phyloP scores from a whole-genome alignment of 1,140 invertebrate species.

The Cherax quadricarinatus region DNA sequence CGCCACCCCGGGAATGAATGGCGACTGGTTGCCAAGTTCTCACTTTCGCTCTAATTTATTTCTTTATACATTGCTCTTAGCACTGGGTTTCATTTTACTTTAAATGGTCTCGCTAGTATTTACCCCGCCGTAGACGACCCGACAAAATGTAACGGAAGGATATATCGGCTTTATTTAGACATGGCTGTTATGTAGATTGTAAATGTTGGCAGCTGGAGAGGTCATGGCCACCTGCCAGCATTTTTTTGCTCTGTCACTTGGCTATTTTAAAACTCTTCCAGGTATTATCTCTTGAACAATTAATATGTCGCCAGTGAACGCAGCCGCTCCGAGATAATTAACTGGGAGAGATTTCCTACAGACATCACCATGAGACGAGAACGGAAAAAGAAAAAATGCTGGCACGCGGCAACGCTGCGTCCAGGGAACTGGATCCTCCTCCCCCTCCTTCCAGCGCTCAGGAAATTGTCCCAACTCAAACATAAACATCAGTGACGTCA shows the following conservation, averaged over 20 bases:
- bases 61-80: background rate
- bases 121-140: background rate
- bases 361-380: no score
- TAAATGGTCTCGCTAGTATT: background rate
- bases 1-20: background rate
- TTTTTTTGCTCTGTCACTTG: background rate
- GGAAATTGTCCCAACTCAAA: background rate
- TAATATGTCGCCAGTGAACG: no score
- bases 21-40: background rate
- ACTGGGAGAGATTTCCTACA: no score
- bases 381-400: no score
- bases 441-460: background rate
- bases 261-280: background rate
- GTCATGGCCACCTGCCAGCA: background rate
- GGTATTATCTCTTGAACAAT: no score
- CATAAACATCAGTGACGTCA: background rate
- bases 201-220: background rate
- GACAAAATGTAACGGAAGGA: background rate
- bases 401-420: no score
- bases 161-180: background rate
- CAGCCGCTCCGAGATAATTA: no score
- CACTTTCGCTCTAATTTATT: background rate
- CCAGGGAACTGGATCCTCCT: background rate
- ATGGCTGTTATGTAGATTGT: no score
- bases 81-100: background rate